Percentiles rank a stretch among this genome's conserved stretches.
Conservation (phyloP, 2,797 vertebrate genomes). For the Crenuchus spilurus region DNA sequence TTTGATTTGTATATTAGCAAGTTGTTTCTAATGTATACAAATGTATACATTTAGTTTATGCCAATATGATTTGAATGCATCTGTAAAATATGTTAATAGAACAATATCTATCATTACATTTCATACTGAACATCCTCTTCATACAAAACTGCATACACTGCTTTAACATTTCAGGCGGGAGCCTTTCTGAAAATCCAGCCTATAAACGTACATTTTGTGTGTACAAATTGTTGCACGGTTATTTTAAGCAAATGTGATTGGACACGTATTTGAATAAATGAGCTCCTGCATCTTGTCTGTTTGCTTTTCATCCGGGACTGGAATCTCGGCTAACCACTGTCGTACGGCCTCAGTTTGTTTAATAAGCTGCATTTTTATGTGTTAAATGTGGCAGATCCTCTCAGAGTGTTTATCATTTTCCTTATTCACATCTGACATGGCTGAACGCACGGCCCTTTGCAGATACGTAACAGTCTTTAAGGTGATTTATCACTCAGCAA, state of each 20-base stretch:
- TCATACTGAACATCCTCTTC: background rate
- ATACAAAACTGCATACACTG: background rate
- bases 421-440: slow-evolving; percentile 49
- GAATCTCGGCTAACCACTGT: slow-evolving; percentile 11
- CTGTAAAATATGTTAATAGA: no score
- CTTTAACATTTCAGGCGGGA: background rate
- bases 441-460: slow-evolving; percentile 30
- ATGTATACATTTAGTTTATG: no score
- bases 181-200: background rate
- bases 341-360: slow-evolving; percentile 38
- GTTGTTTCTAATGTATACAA: no score
- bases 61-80: no score
- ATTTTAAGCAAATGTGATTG: background rate
- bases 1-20: no score
- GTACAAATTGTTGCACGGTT: background rate
- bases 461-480: slow-evolving; percentile 28
- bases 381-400: slow-evolving; percentile 46
- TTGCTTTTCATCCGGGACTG: background rate
- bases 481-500: slow-evolving; percentile 46
- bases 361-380: slow-evolving; percentile 42
- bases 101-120: no score
- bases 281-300: background rate
- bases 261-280: background rate
- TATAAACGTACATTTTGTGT: background rate
- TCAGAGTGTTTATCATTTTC: slow-evolving; percentile 40